Base-by-base conservation (phyloP, 2,797 vertebrate species). In the Crocodylus rhombifer region DNA sequence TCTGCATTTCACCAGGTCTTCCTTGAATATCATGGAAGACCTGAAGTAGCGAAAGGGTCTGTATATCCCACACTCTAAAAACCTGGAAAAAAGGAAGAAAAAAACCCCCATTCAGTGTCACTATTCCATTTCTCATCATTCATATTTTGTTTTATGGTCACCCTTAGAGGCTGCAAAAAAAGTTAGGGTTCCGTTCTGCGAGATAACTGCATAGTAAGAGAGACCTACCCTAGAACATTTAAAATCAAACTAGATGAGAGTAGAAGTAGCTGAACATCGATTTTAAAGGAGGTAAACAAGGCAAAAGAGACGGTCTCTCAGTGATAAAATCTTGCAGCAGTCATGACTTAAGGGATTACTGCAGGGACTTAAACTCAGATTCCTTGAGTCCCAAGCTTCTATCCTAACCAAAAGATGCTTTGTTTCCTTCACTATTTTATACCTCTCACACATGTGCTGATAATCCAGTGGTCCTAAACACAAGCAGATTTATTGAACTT, bases 11-110 rank as follows among this genome's bases (percentile, higher is more conserved):
- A 93, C 86, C 97, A 28, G 94, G 97, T 67, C 84, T 96, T 16
- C 86, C 95, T 51, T 97, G 96, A 76, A 75, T 92, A 64, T 98
- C 97, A 1, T 95, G 94, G 86, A 98, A 98, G 55, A 98, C 94
- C 88, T 98, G 98, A 42, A 98, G 77, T 0, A 97, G 77, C 12
- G 98, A 97, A 90, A 98, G 97, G 10, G 97, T 97, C 86, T 98
- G 97, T 92, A 98, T 94, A 92, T 98, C 97, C 97, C 98, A 98
- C 23, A 98, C 97, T 74, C 97, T 96, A 84, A 98, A 98, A 84
- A 97, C 93, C 98, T 98, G 78, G 42, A 90, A 4, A 13, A 58
- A 63, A 16, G 75, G 65, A 89, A n/a, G n/a, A 2, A 9, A 84
- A 16, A 90, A 90, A 92, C 69, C 79, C 30, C 86, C 69, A 10